Conservation (phyloP, 64 coral and sea anemone genomes). For the Actinia tenebrosa region DNA sequence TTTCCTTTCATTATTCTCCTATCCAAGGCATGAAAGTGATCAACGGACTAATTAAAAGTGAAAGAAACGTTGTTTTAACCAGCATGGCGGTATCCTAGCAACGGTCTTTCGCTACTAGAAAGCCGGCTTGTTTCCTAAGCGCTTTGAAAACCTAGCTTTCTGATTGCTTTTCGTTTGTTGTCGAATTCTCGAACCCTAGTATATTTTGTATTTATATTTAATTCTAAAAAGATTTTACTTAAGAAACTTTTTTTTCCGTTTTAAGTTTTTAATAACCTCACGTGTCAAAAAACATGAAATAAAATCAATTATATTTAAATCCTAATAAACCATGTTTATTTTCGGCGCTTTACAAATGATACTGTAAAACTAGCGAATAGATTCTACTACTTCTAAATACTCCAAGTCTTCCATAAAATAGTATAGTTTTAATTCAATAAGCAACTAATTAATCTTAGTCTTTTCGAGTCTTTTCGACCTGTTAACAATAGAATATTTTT, state of each 20-base stretch:
- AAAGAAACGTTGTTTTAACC: slow-evolving; percentile 11
- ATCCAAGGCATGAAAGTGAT: slow-evolving; percentile 4
- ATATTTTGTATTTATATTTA: background rate
- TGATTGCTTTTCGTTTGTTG: background rate
- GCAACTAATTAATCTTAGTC: background rate
- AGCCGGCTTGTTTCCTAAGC: background rate
- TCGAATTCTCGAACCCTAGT: background rate
- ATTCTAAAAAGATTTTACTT: background rate
- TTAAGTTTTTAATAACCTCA: background rate
- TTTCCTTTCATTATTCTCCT: background rate
- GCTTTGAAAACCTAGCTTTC: background rate
- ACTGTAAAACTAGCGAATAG: background rate
- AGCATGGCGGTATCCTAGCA: background rate
- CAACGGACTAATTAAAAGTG: slow-evolving; percentile 14
- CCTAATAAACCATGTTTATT: background rate
- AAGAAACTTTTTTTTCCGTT: background rate
- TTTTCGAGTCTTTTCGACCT: too few species aligned
- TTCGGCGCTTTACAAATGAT: background rate
- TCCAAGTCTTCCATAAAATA: background rate
- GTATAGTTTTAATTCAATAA: background rate
- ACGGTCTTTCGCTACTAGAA: background rate
- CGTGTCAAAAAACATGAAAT: background rate
- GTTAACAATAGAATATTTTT: too few species aligned
- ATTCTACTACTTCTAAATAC: background rate
- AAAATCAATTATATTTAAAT: slow-evolving; percentile 4